Conservation (phyloP, 2,797 vertebrate species). For the Acanthiza pusilla region DNA sequence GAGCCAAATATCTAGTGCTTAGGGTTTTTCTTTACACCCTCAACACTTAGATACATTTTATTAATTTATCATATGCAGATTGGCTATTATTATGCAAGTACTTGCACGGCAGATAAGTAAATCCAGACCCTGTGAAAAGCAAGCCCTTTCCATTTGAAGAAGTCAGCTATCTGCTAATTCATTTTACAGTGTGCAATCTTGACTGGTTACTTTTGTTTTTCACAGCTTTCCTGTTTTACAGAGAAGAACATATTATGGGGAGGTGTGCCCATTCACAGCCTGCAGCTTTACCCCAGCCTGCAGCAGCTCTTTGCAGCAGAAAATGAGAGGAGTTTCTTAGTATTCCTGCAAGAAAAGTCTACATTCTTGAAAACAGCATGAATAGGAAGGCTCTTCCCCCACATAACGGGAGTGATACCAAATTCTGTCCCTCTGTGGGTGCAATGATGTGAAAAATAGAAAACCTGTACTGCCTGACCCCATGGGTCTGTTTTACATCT, state of each 20-base stretch:
- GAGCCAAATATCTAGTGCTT: background rate
- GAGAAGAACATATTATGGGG: background rate
- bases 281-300: background rate
- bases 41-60: background rate
- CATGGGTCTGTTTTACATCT: constrained; percentile 29
- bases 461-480: constrained; percentile 54
- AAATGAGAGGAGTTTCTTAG: background rate
- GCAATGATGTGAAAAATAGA: constrained; percentile 65
- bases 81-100: constrained; percentile 11
- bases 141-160: background rate
- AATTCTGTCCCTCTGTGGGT: constrained; percentile 32
- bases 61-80: constrained; percentile 15
- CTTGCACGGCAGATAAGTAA: background rate
- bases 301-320: background rate
- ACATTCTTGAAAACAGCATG: background rate
- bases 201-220: background rate
- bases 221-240: background rate
- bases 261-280: background rate
- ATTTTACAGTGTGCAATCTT: background rate
- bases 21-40: background rate
- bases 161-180: constrained; percentile 14
- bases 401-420: background rate
- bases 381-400: background rate
- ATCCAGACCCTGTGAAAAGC: background rate
- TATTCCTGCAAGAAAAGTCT: constrained; percentile 11